Percentiles rank a stretch among this genome's conserved stretches.
Evolutionary conservation across 2,797 vertebrate genomes (phyloP).

Genomic region (Selene dorsalis): DNA sequence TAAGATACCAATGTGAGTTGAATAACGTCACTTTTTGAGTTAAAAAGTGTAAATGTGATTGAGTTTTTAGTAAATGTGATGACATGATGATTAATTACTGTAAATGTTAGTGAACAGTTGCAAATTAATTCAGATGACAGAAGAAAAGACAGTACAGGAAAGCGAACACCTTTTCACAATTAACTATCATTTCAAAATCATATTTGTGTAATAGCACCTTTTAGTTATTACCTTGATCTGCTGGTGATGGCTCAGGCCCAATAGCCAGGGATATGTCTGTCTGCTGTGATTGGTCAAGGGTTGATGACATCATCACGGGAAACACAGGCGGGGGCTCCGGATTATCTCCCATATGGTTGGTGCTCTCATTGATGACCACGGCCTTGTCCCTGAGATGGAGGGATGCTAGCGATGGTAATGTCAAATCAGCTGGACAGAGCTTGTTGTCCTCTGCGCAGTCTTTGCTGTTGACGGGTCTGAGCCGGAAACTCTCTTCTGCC

Average conservation of each 20-base stretch:
- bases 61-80: too few species aligned
- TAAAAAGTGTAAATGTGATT: not conserved
- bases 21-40: not conserved
- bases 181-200: not conserved
- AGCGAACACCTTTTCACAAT: not conserved
- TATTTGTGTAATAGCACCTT: not conserved
- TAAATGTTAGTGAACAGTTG: not conserved
- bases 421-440: constrained; percentile 82
- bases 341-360: constrained; percentile 86
- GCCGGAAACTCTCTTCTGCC: constrained; percentile 85
- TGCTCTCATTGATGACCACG: constrained; percentile 83
- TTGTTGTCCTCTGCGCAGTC: constrained; percentile 74
- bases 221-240: constrained; percentile 69
- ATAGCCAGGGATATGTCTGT: constrained; percentile 80
- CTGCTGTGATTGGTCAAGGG: constrained; percentile 81
- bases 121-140: not conserved
- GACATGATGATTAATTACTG: too few species aligned
- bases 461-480: constrained; percentile 77
- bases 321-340: constrained; percentile 84
- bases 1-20: not conserved
- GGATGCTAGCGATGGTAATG: constrained; percentile 85
- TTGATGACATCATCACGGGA: constrained; percentile 81
- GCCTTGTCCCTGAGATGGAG: constrained; percentile 87
- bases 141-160: not conserved
- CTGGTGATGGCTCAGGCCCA: constrained; percentile 67